Percentiles rank a stretch among this genome's conserved stretches.
Conservation (phyloP, 2,797 vertebrate species). For the Pantherophis alleghaniensis region DNA sequence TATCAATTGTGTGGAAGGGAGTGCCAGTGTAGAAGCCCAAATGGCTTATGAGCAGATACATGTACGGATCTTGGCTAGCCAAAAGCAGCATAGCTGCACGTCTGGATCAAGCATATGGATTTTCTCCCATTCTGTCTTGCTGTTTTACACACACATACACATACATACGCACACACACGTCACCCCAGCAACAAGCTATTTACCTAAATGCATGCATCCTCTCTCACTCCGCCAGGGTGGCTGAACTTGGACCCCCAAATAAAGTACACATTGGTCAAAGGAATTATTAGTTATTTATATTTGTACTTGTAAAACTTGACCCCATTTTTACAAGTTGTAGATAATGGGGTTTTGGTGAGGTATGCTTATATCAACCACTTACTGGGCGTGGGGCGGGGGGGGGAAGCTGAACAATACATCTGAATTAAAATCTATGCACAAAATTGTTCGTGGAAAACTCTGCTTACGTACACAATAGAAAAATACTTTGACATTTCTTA, state of each 20-base stretch:
- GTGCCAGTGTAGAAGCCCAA: background rate
- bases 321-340: background rate
- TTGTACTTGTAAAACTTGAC: slow-evolving; percentile 21
- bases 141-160: background rate
- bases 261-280: background rate
- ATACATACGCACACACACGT: background rate
- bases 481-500: slow-evolving; percentile 73
- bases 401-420: slow-evolving; percentile 41
- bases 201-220: too few relatives aligned
- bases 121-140: background rate
- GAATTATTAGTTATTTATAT: slow-evolving; percentile 21
- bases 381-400: background rate
- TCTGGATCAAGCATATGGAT: background rate
- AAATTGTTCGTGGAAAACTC: slow-evolving; percentile 76
- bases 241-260: slow-evolving; percentile 13
- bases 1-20: background rate
- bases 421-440: slow-evolving; percentile 73
- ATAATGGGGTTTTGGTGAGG: slow-evolving; percentile 2
- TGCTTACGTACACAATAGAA: slow-evolving; percentile 77
- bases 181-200: background rate
- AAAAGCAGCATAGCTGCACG: background rate
- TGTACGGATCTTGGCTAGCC: background rate
- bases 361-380: slow-evolving; percentile 8
- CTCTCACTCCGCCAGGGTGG: background rate
- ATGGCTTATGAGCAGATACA: too few relatives aligned